A percentile compares a stretch with the other conserved stretches of the same genome.
phyloP scores from a whole-genome alignment of 2,888 invertebrate species.

The Icerya purchasi region DNA sequence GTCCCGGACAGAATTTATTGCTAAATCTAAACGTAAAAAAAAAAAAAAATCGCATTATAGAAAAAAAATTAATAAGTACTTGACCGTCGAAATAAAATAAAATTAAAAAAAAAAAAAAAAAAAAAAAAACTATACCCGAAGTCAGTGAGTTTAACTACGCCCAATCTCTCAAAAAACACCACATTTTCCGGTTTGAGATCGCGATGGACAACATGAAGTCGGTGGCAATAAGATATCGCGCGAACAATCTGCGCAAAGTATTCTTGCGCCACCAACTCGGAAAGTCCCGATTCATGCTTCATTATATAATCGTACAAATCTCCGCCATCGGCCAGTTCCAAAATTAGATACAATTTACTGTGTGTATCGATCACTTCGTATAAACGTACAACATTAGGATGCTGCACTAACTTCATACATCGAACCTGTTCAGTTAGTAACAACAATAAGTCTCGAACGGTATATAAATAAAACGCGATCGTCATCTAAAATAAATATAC shows the following conservation, averaged over 20 bases:
- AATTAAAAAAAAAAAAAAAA: too few relatives aligned
- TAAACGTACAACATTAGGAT: slow-evolving; percentile 91
- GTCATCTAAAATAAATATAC: not conserved
- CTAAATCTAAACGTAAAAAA: slow-evolving; percentile 34
- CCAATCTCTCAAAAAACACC: slow-evolving; percentile 92
- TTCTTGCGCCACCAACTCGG: slow-evolving; percentile 48
- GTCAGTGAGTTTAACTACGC: slow-evolving; percentile 93
- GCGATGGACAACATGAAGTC: slow-evolving; percentile 65
- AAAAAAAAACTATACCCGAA: too few relatives aligned
- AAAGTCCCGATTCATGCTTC: slow-evolving; percentile 54
- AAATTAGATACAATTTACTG: slow-evolving; percentile 85
- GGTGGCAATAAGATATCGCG: slow-evolving; percentile 95
- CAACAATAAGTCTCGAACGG: slow-evolving; percentile 14
- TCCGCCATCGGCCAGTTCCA: slow-evolving; percentile 94
- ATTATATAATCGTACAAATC: slow-evolving; percentile 97
- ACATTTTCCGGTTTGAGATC: slow-evolving; percentile 99
- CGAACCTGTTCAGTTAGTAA: slow-evolving; percentile 63
- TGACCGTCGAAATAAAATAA: too few relatives aligned
- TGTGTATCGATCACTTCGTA: slow-evolving; percentile 99
- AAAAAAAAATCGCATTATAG: too few relatives aligned
- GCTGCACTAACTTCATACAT: slow-evolving; percentile 98
- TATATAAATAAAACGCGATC: too few relatives aligned
- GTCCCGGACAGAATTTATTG: slow-evolving; percentile 88
- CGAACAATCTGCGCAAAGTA: slow-evolving; percentile 94
- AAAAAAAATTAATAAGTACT: not conserved